Evolutionary conservation across 2,113 vertebrate species (phyloP).

Genomic region (Geococcyx californianus): DNA sequence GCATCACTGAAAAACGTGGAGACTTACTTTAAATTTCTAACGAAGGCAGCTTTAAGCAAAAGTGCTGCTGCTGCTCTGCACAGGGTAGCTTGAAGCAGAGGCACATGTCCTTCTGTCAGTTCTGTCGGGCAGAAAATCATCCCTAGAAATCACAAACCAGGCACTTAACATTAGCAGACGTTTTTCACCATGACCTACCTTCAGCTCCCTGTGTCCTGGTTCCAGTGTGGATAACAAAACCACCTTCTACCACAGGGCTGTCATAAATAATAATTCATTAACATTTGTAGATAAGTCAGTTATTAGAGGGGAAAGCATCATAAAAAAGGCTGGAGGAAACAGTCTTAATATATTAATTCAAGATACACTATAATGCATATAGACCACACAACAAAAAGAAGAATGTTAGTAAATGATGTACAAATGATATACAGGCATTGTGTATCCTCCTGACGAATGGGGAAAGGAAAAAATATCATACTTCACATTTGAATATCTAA

Average conservation of each 20-base stretch:
- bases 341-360: background rate
- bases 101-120: background rate
- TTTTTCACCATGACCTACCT: background rate
- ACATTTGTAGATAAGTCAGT: background rate
- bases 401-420: background rate
- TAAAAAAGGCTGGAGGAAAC: background rate
- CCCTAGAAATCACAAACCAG: background rate
- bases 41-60: background rate
- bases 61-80: background rate
- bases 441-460: background rate
- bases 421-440: background rate
- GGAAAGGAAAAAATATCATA: background rate
- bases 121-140: background rate
- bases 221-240: background rate
- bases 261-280: background rate
- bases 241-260: background rate
- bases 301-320: background rate
- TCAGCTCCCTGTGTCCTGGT: fast-evolving
- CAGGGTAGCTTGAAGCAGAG: background rate
- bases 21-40: background rate
- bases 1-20: background rate
- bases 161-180: background rate
- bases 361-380: background rate
- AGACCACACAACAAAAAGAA: background rate
- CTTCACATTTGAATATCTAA: background rate